Percentiles rank a stretch among this genome's conserved stretches.
phyloP scores from a whole-genome alignment of 2,797 vertebrate species.

The Sebastes jordani region DNA sequence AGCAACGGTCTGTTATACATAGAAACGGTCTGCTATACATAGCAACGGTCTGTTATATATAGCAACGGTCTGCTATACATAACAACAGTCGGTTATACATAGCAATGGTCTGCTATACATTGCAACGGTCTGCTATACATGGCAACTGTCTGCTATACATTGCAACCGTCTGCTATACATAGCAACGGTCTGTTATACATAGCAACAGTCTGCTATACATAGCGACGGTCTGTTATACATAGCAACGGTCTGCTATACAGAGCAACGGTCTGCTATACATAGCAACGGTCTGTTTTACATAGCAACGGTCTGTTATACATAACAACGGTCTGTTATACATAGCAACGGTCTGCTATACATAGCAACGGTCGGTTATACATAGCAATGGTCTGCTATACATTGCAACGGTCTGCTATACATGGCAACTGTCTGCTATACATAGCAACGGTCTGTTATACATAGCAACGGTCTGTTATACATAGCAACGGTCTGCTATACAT shows the following conservation, averaged over 20 bases:
- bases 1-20: too few relatives aligned
- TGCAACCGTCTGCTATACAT: accelerated
- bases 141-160: accelerated
- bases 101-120: accelerated
- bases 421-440: accelerated
- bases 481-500: too few relatives aligned
- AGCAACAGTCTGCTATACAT: accelerated
- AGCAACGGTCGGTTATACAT: accelerated
- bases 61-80: accelerated
- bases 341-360: too few relatives aligned
- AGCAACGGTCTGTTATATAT: too few relatives aligned
- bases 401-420: too few relatives aligned
- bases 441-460: accelerated
- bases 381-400: accelerated
- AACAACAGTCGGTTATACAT: accelerated
- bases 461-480: too few relatives aligned
- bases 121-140: accelerated
- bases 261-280: too few relatives aligned
- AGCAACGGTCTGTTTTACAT: accelerated
- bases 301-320: too few relatives aligned
- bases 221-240: accelerated
- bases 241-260: accelerated
- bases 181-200: too few relatives aligned
- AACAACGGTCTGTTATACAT: accelerated
- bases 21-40: too few relatives aligned